phyloP scores from a whole-genome alignment of 2,113 vertebrate species.

The Rana temporaria region DNA sequence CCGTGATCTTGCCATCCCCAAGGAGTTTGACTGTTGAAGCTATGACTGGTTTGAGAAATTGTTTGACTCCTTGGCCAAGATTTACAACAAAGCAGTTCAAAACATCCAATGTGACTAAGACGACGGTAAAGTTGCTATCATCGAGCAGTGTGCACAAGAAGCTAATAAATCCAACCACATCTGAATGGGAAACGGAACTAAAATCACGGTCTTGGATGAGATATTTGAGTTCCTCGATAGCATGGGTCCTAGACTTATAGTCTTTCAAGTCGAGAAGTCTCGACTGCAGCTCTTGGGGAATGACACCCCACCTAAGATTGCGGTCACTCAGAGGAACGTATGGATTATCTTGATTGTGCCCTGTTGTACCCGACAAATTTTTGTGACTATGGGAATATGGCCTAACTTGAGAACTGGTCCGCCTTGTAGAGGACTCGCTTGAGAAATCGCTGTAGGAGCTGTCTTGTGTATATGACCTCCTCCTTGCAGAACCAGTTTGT shows the following conservation, averaged over 20 bases:
- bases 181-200: conserved; percentile 67
- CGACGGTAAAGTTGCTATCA: conserved; percentile 86
- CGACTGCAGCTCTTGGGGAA: conserved; percentile 82
- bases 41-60: conserved; percentile 76
- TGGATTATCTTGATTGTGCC: not conserved
- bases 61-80: conserved; percentile 71
- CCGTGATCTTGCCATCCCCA: conserved; percentile 77
- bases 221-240: conserved; percentile 83
- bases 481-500: conserved; percentile 26
- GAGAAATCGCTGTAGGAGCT: not conserved
- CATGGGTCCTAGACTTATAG: conserved; percentile 82
- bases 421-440: not conserved
- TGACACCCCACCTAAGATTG: conserved; percentile 82
- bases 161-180: conserved; percentile 76
- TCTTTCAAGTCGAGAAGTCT: conserved; percentile 84
- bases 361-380: not conserved
- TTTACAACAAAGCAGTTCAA: conserved; percentile 80
- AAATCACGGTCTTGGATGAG: conserved; percentile 72
- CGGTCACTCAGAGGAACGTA: conserved; percentile 29
- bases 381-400: not conserved
- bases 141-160: conserved; percentile 79
- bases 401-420: not conserved
- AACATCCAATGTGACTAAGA: conserved; percentile 81
- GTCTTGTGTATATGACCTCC: conserved; percentile 28
- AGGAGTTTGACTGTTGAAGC: conserved; percentile 77